Percentiles rank a stretch among this genome's conserved stretches.
phyloP scores from a whole-genome alignment of 2,797 vertebrate genomes.

The Thaleichthys pacificus region DNA sequence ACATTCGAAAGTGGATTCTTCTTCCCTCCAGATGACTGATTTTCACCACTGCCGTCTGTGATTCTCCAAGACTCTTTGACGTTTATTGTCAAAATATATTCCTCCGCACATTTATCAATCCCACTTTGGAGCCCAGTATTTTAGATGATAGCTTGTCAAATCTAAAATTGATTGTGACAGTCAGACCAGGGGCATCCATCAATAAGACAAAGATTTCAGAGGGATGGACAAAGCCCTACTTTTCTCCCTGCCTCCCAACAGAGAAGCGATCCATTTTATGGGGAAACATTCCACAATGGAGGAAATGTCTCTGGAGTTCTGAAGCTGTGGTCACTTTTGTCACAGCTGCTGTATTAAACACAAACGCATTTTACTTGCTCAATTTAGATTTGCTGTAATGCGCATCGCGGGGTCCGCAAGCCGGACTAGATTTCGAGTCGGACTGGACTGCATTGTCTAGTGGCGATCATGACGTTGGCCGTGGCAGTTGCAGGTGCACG shows the following conservation, averaged over 20 bases:
- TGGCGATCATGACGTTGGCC: constrained; percentile 43
- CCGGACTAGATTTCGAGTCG: neutral
- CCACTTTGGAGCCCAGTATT: constrained; percentile 45
- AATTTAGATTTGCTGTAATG: too few relatives aligned
- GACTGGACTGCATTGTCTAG: constrained; percentile 19
- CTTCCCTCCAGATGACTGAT: constrained; percentile 4
- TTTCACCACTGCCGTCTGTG: constrained; percentile 28
- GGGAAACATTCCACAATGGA: constrained; percentile 4
- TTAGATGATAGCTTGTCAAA: constrained; percentile 49
- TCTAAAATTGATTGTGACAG: constrained; percentile 52
- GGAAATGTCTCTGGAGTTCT: constrained; percentile 27
- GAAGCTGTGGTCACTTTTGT: constrained; percentile 4
- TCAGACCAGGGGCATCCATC: constrained; percentile 37
- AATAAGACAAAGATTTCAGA: constrained; percentile 49
- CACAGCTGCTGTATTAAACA: neutral
- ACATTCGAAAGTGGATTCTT: constrained; percentile 37
- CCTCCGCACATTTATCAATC: constrained; percentile 49
- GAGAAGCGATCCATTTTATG: constrained; percentile 42
- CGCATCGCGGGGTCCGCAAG: too few relatives aligned
- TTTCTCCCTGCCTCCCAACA: constrained; percentile 47
- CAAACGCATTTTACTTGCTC: neutral
- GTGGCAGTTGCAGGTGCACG: constrained; percentile 60
- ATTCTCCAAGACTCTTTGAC: constrained; percentile 15
- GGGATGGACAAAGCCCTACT: constrained; percentile 32
- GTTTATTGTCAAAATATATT: constrained; percentile 12